phyloP scores from a whole-genome alignment of 2,797 vertebrate genomes.

The Semotilus atromaculatus region DNA sequence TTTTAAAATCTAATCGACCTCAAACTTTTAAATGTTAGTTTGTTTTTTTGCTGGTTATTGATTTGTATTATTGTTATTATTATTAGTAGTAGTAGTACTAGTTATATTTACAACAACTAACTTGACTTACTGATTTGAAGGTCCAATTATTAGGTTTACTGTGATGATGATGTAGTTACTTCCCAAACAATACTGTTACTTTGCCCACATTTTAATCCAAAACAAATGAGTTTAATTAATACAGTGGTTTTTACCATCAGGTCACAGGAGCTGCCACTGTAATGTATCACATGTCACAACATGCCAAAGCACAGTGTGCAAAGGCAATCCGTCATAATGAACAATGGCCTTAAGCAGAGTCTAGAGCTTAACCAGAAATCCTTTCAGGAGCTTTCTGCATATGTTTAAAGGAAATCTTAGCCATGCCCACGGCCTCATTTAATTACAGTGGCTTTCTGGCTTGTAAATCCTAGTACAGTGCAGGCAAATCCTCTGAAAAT shows the following conservation, averaged over 20 bases:
- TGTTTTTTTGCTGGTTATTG: background rate
- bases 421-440: background rate
- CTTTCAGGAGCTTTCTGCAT: conserved; percentile 20
- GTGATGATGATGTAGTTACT: background rate
- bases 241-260: conserved; percentile 18
- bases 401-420: conserved; percentile 13
- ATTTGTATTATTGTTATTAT: background rate
- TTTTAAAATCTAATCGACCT: background rate
- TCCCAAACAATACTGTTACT: background rate
- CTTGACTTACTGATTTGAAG: background rate
- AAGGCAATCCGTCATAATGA: conserved; percentile 38
- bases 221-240: conserved; percentile 19
- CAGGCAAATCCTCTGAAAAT: background rate
- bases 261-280: conserved; percentile 29
- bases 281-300: conserved; percentile 38
- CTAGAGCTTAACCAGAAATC: conserved; percentile 36
- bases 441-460: background rate
- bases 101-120: background rate
- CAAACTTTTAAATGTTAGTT: background rate
- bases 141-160: background rate
- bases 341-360: conserved; percentile 1
- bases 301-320: conserved; percentile 27
- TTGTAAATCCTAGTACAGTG: conserved; percentile 14
- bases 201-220: background rate
- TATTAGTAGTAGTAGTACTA: background rate